Conservation (phyloP, 2,888 invertebrate genomes). For the Drosophila niveifrons region DNA sequence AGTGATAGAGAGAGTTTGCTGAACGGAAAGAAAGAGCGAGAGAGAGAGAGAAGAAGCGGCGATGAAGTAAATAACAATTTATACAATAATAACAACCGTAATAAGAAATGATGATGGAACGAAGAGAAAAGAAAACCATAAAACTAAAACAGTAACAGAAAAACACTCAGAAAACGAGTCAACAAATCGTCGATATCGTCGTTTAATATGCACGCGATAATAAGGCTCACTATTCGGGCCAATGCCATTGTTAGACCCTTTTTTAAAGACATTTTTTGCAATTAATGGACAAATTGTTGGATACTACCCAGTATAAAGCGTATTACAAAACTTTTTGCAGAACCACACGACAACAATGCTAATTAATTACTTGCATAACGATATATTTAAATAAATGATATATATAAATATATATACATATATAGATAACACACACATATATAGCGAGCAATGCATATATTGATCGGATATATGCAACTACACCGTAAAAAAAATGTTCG, state of each 20-base stretch:
- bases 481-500: slow-evolving; percentile 69
- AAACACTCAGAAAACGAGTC: slow-evolving; percentile 47
- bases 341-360: slow-evolving; percentile 62
- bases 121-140: background rate
- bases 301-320: slow-evolving; percentile 38
- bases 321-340: slow-evolving; percentile 56
- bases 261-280: slow-evolving; percentile 61
- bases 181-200: slow-evolving; percentile 55
- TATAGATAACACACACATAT: slow-evolving; percentile 18
- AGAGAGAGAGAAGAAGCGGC: background rate
- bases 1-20: slow-evolving; percentile 33
- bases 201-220: slow-evolving; percentile 72
- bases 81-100: slow-evolving; percentile 11
- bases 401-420: slow-evolving; percentile 14
- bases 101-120: background rate
- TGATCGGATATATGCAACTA: slow-evolving; percentile 53
- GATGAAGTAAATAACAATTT: slow-evolving; percentile 7
- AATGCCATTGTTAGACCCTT: slow-evolving; percentile 68
- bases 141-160: slow-evolving; percentile 19
- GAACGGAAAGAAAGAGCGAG: background rate
- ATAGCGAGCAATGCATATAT: slow-evolving; percentile 49
- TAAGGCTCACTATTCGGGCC: slow-evolving; percentile 40
- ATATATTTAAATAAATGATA: slow-evolving; percentile 33
- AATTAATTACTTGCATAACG: slow-evolving; percentile 61
- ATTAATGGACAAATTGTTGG: slow-evolving; percentile 59